Evolutionary conservation across 2,113 vertebrate genomes (phyloP).

Genomic region (Gymnogyps californianus): DNA sequence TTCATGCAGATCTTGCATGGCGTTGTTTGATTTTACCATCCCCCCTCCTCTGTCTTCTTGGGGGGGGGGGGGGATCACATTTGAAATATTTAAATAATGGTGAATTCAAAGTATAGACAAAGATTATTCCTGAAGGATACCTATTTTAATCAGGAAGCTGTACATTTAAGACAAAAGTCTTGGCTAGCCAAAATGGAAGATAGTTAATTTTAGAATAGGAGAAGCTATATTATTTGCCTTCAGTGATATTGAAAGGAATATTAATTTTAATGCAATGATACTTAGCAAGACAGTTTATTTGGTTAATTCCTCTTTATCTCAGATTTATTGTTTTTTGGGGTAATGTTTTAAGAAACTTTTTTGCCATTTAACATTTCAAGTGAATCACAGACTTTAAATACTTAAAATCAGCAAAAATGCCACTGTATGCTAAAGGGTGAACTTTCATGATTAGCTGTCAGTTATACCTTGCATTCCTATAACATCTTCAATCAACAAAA

Average conservation of each 20-base stretch:
- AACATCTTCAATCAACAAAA: not conserved
- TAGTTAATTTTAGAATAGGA: not conserved
- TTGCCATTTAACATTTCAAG: not conserved
- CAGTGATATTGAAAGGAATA: not conserved
- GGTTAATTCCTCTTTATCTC: not conserved
- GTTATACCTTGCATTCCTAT: not conserved
- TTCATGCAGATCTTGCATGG: not conserved
- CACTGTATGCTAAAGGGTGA: not conserved
- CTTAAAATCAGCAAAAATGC: not conserved
- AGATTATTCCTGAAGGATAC: not conserved
- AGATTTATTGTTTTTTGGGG: not conserved
- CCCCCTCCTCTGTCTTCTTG: not conserved
- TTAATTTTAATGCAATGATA: not conserved
- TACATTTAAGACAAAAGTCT: not conserved
- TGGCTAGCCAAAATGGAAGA: not conserved
- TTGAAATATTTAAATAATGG: not conserved
- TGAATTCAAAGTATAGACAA: not conserved
- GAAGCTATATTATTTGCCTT: not conserved
- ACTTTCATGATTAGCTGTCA: not conserved
- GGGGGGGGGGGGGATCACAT: not conserved
- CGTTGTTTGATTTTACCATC: not conserved
- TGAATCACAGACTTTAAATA: not conserved
- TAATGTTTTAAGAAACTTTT: not conserved
- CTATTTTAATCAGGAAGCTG: not conserved
- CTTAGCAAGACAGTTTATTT: not conserved